A percentile compares a stretch with the other conserved stretches of the same genome.
Evolutionary conservation across 2,797 vertebrate genomes (phyloP).

Genomic region (Salarias fasciatus): DNA sequence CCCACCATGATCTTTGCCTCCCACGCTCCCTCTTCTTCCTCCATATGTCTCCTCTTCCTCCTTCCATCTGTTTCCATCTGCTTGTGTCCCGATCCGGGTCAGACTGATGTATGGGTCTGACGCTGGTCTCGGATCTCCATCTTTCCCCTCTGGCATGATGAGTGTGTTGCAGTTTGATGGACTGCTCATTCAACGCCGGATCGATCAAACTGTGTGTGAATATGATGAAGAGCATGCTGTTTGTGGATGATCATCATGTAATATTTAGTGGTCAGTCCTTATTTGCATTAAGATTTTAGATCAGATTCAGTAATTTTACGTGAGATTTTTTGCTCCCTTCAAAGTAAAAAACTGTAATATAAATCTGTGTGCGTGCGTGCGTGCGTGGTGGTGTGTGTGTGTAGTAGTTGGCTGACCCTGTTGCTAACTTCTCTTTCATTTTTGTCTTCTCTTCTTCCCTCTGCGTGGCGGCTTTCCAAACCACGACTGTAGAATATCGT

Average conservation of each 20-base stretch:
- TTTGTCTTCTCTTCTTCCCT: conserved; percentile 38
- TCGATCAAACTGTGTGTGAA: too few species aligned
- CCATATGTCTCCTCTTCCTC: conserved; percentile 11
- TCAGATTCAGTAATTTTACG: too few species aligned
- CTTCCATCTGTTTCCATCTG: conserved; percentile 23
- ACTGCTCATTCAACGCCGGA: too few species aligned
- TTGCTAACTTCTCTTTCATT: conserved; percentile 54
- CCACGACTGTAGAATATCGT: conserved; percentile 75
- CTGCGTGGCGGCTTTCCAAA: conserved; percentile 53
- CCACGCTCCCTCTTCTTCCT: conserved; percentile 16
- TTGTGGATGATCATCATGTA: too few species aligned
- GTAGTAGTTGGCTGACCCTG: conserved; percentile 25
- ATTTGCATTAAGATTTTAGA: too few species aligned
- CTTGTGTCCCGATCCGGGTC: conserved; percentile 16
- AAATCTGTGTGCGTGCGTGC: background rate
- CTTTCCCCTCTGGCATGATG: too few species aligned
- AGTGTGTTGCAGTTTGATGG: too few species aligned
- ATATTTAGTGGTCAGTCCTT: too few species aligned
- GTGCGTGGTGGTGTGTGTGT: conserved; percentile 17
- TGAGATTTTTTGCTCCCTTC: too few species aligned
- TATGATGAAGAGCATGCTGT: too few species aligned
- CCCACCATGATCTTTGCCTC: conserved; percentile 39
- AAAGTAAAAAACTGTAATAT: too few species aligned
- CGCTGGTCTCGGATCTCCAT: too few species aligned
- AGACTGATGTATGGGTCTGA: conserved; percentile 28